phyloP scores from a whole-genome alignment of 2,113 vertebrate species.

The Aleadryas rufinucha region DNA sequence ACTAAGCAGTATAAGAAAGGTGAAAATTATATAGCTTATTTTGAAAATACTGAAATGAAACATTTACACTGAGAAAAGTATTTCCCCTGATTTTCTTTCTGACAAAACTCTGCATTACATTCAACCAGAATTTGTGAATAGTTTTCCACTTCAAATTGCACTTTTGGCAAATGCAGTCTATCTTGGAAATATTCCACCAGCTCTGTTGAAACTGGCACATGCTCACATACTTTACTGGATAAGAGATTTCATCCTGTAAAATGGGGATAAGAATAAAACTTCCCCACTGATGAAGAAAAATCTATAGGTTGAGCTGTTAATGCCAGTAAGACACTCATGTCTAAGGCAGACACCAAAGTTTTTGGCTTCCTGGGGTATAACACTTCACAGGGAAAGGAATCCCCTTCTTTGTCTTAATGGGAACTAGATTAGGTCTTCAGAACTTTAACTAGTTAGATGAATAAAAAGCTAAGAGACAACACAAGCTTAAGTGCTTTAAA shows the following conservation, averaged over 20 bases:
- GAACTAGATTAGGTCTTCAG: constrained; percentile 5
- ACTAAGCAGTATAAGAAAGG: background rate
- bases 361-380: background rate
- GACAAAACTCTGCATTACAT: constrained; percentile 15
- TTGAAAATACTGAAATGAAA: constrained; percentile 3
- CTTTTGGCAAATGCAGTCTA: constrained; percentile 37
- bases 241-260: constrained; percentile 45
- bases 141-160: constrained; percentile 50
- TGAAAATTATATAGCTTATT: background rate
- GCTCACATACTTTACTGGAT: constrained; percentile 35
- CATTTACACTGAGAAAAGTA: background rate
- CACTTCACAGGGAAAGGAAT: background rate
- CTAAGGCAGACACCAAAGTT: background rate
- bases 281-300: background rate
- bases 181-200: constrained; percentile 37
- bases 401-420: background rate
- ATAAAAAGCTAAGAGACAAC: background rate
- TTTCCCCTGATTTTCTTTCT: constrained; percentile 7
- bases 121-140: constrained; percentile 35
- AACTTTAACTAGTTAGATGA: background rate
- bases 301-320: background rate
- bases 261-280: constrained; percentile 36
- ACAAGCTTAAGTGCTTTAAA: background rate
- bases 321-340: background rate
- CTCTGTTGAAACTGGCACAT: constrained; percentile 61